Conservation (phyloP, 2,113 vertebrate species). For the Festucalex cinctus region DNA sequence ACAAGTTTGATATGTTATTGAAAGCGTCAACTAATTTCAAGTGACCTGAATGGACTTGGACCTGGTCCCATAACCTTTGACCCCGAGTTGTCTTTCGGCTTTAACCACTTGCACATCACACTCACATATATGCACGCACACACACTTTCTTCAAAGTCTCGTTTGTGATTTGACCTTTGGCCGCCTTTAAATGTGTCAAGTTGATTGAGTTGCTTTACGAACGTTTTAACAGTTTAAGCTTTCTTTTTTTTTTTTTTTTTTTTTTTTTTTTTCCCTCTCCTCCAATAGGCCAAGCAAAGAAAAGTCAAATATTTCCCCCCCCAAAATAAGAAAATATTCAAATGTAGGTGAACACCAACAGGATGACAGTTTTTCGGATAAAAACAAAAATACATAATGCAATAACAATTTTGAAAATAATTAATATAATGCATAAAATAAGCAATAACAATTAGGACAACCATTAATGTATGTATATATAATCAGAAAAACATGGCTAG, state of each 20-base stretch:
- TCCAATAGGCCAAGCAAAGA: background rate
- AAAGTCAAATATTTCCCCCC: background rate
- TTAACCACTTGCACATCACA: background rate
- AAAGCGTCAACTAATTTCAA: background rate
- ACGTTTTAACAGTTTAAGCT: no score
- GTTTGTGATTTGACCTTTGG: conserved; percentile 40
- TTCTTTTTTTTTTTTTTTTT: no score
- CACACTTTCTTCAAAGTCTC: background rate
- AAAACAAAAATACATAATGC: no score
- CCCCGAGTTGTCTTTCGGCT: background rate
- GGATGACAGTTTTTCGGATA: no score
- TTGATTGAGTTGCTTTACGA: no score
- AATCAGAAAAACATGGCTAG: no score
- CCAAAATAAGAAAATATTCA: background rate
- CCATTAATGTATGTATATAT: no score
- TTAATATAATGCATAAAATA: no score
- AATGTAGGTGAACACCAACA: no score
- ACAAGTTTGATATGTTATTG: background rate
- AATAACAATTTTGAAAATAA: no score
- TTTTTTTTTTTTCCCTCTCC: no score
- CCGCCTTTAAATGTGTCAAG: conserved; percentile 33
- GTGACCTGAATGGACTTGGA: background rate
- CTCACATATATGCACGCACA: background rate
- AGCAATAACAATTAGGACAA: no score
- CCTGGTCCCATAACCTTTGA: conserved; percentile 1